phyloP scores from a whole-genome alignment of 2,888 invertebrate genomes.

The Phyllotreta striolata region DNA sequence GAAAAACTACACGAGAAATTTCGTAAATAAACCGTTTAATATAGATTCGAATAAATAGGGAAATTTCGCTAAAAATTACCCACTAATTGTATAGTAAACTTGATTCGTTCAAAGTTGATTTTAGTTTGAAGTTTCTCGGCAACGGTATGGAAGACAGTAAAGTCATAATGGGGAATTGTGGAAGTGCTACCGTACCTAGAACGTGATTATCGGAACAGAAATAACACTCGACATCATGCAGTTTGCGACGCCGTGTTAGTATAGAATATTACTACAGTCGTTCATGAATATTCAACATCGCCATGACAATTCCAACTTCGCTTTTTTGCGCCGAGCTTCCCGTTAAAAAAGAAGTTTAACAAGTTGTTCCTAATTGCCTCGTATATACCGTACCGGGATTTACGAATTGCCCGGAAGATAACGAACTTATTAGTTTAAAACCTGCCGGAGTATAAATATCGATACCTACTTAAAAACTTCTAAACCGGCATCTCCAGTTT shows the following conservation, averaged over 20 bases:
- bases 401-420: too few species aligned
- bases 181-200: slow-evolving; percentile 8
- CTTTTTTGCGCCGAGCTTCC: neutral
- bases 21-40: too few species aligned
- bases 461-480: slow-evolving; percentile 7
- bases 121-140: slow-evolving; percentile 9
- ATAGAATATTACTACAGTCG: slow-evolving; percentile 8
- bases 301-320: slow-evolving; percentile 3
- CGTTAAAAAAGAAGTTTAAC: too few species aligned
- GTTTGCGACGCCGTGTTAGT: slow-evolving; percentile 6
- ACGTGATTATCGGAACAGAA: slow-evolving; percentile 15
- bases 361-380: too few species aligned
- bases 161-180: slow-evolving; percentile 12
- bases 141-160: slow-evolving; percentile 7
- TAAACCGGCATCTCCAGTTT: slow-evolving; percentile 3
- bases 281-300: slow-evolving; percentile 14
- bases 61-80: too few species aligned
- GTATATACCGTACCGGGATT: too few species aligned
- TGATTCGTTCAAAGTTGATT: slow-evolving; percentile 8
- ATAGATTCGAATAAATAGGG: too few species aligned
- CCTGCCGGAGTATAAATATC: too few species aligned
- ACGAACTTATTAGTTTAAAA: too few species aligned
- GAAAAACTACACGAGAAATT: too few species aligned
- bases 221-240: slow-evolving; percentile 17
- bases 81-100: too few species aligned